Base-by-base conservation (phyloP, 2,888 invertebrate species). In the Sphaeridia pumilis region DNA sequence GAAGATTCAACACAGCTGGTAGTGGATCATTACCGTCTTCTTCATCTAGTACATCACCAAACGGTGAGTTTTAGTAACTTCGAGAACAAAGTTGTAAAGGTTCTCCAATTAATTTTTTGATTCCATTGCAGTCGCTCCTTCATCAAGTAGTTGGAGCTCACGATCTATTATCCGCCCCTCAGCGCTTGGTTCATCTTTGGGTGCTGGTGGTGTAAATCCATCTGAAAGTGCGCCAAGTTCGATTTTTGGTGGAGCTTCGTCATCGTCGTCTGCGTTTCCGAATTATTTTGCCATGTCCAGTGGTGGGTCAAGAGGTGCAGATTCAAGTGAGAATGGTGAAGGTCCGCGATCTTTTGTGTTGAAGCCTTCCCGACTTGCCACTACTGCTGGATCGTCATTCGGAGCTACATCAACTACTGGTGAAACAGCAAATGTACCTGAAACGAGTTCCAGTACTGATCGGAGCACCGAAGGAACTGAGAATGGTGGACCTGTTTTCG, bases 151-250 rank as follows among this genome's bases (percentile, higher is more conserved):
- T n/a, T 52, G 46, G 47, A 52, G 43, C 31, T 46, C 43, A 2
- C 27, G 46, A 21, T 49, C 54, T 5, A 54, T 54, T 43, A 54
- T 54, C 41, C 49, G 54, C 31, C 54, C 54, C 5, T 54, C 54
- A 17, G 38, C 38, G 14, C 31, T 31, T 14, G 31, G 31, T 31
- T 31, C 31, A 10, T 24, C 26, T 46, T 47, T 47, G 22, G 47
- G 47, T 12, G 34, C 36, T 25, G 27, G 28, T 17, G 28, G 31
- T 27, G 4, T 17, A 14, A 17, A 25, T 21, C 12, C 31, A 24
- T 17, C n/a, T n/a, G n/a, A 7, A 38, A 38, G 5, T 38, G 12
- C 38, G 5, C 12, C 38, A 5, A 38, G 17, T 7, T 31, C 31
- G 14, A 31, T 7, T 31, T 38, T 38, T 38, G n/a, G n/a, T n/a